These are phyloP conservation scores for Amblyornis subalaris DNA, from an alignment of 2,113 vertebrate genomes.

Conservation along the genomic window DNA sequence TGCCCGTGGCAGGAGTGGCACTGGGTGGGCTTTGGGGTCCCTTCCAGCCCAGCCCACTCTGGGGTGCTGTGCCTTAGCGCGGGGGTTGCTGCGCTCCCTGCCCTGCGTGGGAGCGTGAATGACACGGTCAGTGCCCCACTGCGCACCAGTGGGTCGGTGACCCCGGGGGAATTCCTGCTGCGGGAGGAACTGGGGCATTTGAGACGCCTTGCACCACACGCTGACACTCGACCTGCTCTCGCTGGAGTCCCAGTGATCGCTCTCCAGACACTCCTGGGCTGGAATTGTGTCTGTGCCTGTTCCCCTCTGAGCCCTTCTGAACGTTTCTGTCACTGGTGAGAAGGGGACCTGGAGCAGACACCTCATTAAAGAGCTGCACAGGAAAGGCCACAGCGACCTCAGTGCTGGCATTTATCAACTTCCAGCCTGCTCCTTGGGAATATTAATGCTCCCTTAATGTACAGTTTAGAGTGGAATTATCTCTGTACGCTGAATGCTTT, in stretches of 20 bases:
- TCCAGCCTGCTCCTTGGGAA: neutral
- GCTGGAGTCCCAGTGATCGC: neutral
- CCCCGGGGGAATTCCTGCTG: neutral
- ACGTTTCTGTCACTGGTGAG: neutral
- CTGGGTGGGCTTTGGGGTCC: neutral
- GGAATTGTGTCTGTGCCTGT: neutral
- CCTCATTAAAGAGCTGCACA: neutral
- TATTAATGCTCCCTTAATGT: neutral
- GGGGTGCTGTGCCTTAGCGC: neutral
- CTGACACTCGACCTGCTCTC: neutral
- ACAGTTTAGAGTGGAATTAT: neutral
- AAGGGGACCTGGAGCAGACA: neutral
- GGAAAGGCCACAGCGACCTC: neutral
- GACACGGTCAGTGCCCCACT: neutral
- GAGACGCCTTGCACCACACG: fast-evolving
- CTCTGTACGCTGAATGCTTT: neutral
- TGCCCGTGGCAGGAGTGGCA: neutral
- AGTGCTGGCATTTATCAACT: neutral
- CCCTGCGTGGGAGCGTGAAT: neutral
- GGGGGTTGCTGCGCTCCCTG: neutral
- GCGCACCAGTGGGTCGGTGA: neutral
- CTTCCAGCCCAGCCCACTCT: neutral
- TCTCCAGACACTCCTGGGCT: neutral
- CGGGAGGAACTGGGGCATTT: neutral
- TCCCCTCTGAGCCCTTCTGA: neutral